These are phyloP conservation scores for Gymnothorax reevesii DNA, from an alignment of 2,797 vertebrate genomes.

Conservation along the genomic window DNA sequence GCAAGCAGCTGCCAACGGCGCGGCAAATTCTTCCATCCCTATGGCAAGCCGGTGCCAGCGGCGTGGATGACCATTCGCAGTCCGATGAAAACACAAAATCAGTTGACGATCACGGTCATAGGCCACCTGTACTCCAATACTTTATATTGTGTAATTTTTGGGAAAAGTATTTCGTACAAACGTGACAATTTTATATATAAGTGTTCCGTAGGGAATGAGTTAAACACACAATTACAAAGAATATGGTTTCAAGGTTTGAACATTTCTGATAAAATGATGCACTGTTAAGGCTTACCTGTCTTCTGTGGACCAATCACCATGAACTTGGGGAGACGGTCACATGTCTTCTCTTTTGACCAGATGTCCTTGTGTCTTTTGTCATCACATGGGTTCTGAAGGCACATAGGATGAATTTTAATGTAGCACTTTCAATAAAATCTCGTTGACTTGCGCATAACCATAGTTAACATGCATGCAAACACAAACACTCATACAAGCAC, in stretches of 20 bases:
- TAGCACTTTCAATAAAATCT: no score
- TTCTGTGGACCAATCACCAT: slow-evolving; percentile 95
- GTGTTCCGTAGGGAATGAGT: no score
- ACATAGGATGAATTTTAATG: slow-evolving; percentile 32
- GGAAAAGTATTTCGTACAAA: no score
- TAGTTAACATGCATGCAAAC: not conserved
- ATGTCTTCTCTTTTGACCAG: slow-evolving; percentile 98
- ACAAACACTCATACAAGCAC: slow-evolving; percentile 7
- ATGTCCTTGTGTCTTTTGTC: slow-evolving; percentile 96
- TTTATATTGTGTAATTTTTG: no score
- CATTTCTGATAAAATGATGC: not conserved
- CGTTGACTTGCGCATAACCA: not conserved
- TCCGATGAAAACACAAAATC: no score
- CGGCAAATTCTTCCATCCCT: no score
- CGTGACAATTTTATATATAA: no score
- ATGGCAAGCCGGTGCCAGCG: no score
- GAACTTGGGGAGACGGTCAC: slow-evolving; percentile 91
- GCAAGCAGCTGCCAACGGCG: no score
- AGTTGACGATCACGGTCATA: no score
- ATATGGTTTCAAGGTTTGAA: not conserved
- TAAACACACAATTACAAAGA: not conserved
- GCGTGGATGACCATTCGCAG: no score
- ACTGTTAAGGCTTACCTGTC: slow-evolving; percentile 77
- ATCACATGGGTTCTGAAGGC: slow-evolving; percentile 88
- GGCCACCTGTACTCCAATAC: no score